Evolutionary conservation across 2,797 vertebrate species (phyloP), one percentile per base, ranked within the genome.

Genomic region (Potorous gilbertii): DNA sequence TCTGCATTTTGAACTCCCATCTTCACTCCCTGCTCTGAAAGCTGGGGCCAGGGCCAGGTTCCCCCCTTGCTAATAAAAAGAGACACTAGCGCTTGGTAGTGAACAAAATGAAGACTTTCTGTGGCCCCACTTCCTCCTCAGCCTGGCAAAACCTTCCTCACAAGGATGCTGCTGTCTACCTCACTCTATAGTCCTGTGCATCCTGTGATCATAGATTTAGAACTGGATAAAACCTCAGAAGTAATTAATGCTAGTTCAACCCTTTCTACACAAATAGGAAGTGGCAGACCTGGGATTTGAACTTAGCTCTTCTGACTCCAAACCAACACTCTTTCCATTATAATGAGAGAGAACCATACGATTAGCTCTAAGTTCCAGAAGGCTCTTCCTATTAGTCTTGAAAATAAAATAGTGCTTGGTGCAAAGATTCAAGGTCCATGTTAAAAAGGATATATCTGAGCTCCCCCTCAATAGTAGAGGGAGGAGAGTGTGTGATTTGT

Each of bases 41-140:
- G 90, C 31, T 54, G 40, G 74, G 74, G 40, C 40, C 46, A 97
- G 90, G 95, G 96, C 96, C 96, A 97, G 96, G 92, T 94, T 87
- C 8, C 31, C 31, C 96, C 95, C 95, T 54, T 95, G 95, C 97
- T 92, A 96, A 97, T 96, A 96, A 96, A 93, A 96, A 95, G 94
- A 96, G 90, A 92, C 57, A 54, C 62, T 40, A 57, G 93, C 96
- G 95, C 94, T 95, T 93, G 94, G 52, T 92, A 94, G 91, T 93
- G 93, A 96, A 97, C 62, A 95, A 96, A 96, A 95, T 96, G 96
- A 90, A 54, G 90, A 90, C 90, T 34, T 90, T 94, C 92, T 92
- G 92, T 92, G 90, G 81, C 81, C 56, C 90, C 31, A 81, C 4
- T 8, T 56, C 54, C 56, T 96, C 13, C 24, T 89, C 31, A 94